Conservation (phyloP, 2,113 vertebrate species). For the human region DNA sequence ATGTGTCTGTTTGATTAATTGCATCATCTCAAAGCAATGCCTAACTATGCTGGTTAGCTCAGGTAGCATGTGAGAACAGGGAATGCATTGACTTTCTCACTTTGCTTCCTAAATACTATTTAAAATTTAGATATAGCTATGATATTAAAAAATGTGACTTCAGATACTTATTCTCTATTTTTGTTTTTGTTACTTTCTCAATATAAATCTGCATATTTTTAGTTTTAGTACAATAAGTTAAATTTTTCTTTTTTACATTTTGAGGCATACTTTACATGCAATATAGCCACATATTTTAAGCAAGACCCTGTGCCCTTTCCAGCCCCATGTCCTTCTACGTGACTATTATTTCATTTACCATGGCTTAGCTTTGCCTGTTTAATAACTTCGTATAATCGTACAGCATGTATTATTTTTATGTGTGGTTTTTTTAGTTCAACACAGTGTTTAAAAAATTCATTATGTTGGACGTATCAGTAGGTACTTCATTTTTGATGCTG, state of each 20-base stretch:
- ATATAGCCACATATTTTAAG: neutral
- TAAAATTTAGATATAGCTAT: neutral
- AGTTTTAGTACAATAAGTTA: neutral
- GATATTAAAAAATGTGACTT: neutral
- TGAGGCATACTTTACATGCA: neutral
- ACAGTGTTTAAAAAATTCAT: neutral
- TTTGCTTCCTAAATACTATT: neutral
- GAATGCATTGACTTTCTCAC: neutral
- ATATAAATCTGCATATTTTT: neutral
- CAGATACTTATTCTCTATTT: neutral
- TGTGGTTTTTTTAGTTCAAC: neutral
- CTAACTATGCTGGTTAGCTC: neutral
- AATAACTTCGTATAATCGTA: neutral
- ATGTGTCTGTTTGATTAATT: neutral
- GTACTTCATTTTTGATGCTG: neutral
- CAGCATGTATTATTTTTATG: neutral
- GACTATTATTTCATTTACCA: neutral
- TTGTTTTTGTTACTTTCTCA: conserved; percentile 1
- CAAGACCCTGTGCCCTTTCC: neutral
- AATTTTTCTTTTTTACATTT: neutral
- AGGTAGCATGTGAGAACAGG: neutral
- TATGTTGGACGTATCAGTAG: neutral
- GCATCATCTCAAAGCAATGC: neutral
- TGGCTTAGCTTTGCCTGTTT: neutral
- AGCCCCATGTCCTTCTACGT: neutral